Base-by-base conservation (phyloP, 2,888 invertebrate genomes). In the Leucophenga maculata region DNA sequence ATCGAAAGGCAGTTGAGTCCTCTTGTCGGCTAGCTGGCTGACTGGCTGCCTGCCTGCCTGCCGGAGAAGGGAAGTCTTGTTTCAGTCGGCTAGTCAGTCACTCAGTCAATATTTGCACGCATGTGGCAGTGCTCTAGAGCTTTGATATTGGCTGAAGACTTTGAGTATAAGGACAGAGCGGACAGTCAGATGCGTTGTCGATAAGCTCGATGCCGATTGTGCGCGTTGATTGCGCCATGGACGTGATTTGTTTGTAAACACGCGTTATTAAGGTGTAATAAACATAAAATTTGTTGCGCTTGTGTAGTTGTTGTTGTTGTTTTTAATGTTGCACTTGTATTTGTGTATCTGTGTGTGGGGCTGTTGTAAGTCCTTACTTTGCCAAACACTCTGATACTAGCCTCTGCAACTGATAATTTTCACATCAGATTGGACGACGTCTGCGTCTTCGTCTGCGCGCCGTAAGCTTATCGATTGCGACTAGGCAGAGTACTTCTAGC, bases 191-290 rank as follows among this genome's bases (percentile, higher is more conserved):
- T 18, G 44, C 57, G 57, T 26, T 57, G 44, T 39, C 59, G 66
- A 67, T 60, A 52, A 52, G 52, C 74, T 16, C 46, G 77, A 79
- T 80, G 79, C 75, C 80, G 83, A 81, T 83, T 83, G 57, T 32
- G 78, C 76, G 80, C 80, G 80, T 83, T 83, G 84, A 81, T 81
- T 81, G 81, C 80, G 80, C 83, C 78, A 80, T 77, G 82, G 80
- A 84, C 82, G 79, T 82, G 79, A 78, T 85, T 84, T 85, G 85
- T 85, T 86, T 85, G 83, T 85, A 86, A 86, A 86, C 85, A 80
- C 74, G 79, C 83, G 77, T 83, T 85, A 85, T 85, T 86, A 85
- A 85, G 85, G 83, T 83, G 85, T 84, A 85, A 85, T 86, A 86
- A 86, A 82, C 82, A 86, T 86, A 80, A 85, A 86, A 85, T 83